Percentiles rank a stretch among this genome's conserved stretches.
Conservation (phyloP, 2,113 vertebrate genomes). For the Aegotheles bennettii region DNA sequence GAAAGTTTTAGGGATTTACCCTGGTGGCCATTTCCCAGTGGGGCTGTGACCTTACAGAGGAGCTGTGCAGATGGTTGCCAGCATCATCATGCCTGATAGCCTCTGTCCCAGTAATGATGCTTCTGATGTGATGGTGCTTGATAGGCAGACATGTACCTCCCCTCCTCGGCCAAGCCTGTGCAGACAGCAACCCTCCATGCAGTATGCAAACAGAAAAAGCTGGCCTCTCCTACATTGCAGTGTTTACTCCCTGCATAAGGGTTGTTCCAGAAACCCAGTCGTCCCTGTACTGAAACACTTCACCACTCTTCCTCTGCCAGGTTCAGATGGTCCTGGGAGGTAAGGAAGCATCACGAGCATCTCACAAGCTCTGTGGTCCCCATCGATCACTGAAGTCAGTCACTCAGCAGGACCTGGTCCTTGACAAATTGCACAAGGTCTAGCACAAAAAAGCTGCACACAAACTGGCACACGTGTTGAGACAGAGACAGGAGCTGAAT, state of each 20-base stretch:
- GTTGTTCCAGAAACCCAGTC: neutral
- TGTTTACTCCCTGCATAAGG: neutral
- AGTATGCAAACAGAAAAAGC: neutral
- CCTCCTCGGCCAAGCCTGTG: neutral
- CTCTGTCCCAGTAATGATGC: neutral
- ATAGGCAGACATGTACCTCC: neutral
- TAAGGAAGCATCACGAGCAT: neutral
- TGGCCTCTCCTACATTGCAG: neutral
- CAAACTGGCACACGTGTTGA: accelerated
- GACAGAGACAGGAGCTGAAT: neutral
- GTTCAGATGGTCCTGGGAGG: neutral
- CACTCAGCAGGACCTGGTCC: neutral
- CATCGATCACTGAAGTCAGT: neutral
- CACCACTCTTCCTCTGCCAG: neutral
- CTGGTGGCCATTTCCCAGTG: neutral
- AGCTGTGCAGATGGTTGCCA: neutral
- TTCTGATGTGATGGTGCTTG: neutral
- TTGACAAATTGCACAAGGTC: neutral
- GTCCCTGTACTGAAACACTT: neutral
- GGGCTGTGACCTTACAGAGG: neutral
- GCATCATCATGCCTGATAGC: neutral
- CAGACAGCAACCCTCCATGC: neutral
- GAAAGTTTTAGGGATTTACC: neutral
- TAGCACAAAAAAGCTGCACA: neutral
- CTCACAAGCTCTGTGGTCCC: neutral